Base-by-base conservation (phyloP, 92 coral and sea anemone species). In the Muricea muricata region DNA sequence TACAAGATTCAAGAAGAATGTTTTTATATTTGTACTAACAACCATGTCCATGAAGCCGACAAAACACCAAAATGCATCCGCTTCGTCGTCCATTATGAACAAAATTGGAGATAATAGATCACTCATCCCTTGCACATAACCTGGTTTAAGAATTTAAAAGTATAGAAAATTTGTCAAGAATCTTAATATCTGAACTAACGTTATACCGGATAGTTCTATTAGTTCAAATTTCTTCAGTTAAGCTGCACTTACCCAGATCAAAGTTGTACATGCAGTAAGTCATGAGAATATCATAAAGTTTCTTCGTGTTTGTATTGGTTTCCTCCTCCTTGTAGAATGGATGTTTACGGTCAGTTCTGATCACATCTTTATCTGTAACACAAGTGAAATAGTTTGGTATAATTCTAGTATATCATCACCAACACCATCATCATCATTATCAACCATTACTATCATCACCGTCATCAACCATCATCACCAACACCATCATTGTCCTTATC, bases 91-190 rank as follows among this genome's bases (percentile, higher is more conserved):
- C 97, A 96, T 92, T 31, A 96, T 75, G 31, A 88, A 66, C 57
- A 96, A 72, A 11, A 96, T 92, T 0, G 99, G 99, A 4, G 99
- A 92, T 45, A 96, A 86, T 21, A 96, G 93, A 73, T 96, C 99
- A 70, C 99, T 96, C 99, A 96, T 96, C 12, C 99, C 99, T 74
- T 96, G 99, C 0, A 96, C 99, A 87, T 96, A 96, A 21, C 99
- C 99, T 95, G 25, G 33, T 13, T 54, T 6, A 23, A 57, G 29
- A 35, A 50, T n/a, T n/a, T n/a, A n/a, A n/a, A n/a, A 25, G n/a
- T 17, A 33, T 34, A 7, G 25, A 24, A 55, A 32, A 4, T 15
- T 37, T 4, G 29, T 6, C 9, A 15, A 15, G 0, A 6, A 29
- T 23, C 4, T 52, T 52, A 18, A 45, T 45, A 45, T 45, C 50